Conservation (phyloP, 2,113 vertebrate genomes). For the Malurus melanocephalus region DNA sequence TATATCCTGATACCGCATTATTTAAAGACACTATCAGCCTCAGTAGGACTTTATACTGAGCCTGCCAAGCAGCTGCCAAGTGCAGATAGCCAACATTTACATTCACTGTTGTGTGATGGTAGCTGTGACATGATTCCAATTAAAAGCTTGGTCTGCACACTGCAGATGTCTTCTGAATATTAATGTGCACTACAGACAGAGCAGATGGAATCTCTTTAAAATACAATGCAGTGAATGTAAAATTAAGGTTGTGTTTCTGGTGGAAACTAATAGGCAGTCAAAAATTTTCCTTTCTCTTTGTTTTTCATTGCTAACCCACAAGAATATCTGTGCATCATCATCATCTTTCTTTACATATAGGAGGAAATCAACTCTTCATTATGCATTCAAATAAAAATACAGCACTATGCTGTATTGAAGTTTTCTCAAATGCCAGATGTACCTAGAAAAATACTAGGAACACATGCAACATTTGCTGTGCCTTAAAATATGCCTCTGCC, state of each 20-base stretch:
- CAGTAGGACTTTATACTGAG: slow-evolving; percentile 44
- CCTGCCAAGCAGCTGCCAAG: slow-evolving; percentile 51
- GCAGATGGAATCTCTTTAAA: slow-evolving; percentile 53
- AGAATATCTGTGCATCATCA: neutral
- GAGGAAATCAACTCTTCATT: neutral
- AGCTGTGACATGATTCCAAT: slow-evolving; percentile 59
- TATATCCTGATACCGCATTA: neutral
- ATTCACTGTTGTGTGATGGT: slow-evolving; percentile 49
- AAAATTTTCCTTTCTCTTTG: neutral
- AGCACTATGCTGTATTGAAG: neutral
- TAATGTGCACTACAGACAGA: slow-evolving; percentile 43
- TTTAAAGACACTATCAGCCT: slow-evolving; percentile 43
- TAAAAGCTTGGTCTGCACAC: slow-evolving; percentile 55
- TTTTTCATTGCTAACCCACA: neutral
- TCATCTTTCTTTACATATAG: neutral
- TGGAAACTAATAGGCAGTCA: neutral
- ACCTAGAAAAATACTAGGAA: neutral
- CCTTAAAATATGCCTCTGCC: neutral
- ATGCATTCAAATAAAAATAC: neutral
- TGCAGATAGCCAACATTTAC: slow-evolving; percentile 55
- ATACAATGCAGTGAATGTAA: slow-evolving; percentile 26
- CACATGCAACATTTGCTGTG: neutral
- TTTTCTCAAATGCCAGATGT: neutral
- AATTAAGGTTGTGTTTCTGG: slow-evolving; percentile 32
- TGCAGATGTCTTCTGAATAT: slow-evolving; percentile 62